Conservation (phyloP, 2,797 vertebrate species). For the Tenualosa ilisha region DNA sequence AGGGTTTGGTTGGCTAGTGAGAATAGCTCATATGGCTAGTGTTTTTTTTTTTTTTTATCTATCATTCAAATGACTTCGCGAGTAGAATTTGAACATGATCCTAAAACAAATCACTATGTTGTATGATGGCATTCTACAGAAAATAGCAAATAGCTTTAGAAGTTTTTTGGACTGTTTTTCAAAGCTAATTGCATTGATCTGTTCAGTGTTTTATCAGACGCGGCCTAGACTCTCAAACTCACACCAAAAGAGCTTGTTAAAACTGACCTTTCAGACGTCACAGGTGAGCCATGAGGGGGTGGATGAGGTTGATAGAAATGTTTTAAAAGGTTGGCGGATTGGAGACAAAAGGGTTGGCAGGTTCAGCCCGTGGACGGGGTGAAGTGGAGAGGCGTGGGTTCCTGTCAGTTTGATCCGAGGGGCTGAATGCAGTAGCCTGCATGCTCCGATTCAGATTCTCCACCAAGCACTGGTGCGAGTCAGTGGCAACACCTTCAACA, state of each 20-base stretch:
- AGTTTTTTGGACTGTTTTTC: not conserved
- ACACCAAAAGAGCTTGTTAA: conserved; percentile 64
- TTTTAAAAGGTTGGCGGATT: conserved; percentile 33
- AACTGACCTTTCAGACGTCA: conserved; percentile 53
- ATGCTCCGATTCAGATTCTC: not conserved
- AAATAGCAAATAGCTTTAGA: not conserved
- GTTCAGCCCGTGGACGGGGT: not conserved
- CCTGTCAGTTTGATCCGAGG: not conserved
- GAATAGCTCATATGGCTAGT: not conserved
- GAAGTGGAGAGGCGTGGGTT: not conserved
- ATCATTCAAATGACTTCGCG: not conserved
- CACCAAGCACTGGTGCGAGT: not conserved
- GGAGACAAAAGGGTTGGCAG: not conserved
- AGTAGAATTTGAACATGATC: not conserved
- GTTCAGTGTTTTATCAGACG: conserved; percentile 52
- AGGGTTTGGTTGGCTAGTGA: not conserved
- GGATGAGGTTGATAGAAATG: conserved; percentile 18
- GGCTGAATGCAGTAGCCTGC: not conserved
- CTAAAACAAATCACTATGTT: not conserved
- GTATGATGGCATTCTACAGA: not conserved
- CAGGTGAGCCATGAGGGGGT: conserved; percentile 35
- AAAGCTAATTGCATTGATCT: conserved; percentile 64
- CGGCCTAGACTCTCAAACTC: conserved; percentile 32
- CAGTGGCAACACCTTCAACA: not conserved
- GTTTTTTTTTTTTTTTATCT: not conserved